phyloP scores from a whole-genome alignment of 2,888 invertebrate genomes.

The Phortica magna region DNA sequence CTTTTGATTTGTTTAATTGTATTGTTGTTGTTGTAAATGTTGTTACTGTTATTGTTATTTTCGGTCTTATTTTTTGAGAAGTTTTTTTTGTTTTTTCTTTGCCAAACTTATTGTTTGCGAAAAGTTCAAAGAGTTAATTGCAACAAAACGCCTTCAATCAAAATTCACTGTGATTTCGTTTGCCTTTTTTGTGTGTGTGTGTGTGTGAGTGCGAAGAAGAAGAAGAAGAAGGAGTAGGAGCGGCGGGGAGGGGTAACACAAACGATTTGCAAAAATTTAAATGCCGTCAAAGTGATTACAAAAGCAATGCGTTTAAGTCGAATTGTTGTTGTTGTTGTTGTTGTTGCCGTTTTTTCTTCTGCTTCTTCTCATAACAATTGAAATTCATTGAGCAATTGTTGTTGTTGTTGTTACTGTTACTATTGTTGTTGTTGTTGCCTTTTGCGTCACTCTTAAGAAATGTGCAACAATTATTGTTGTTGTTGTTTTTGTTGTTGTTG shows the following conservation, averaged over 20 bases:
- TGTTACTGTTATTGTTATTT: slow-evolving; percentile 31
- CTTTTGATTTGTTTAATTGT: slow-evolving; percentile 32
- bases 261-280: slow-evolving; percentile 15
- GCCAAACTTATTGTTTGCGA: slow-evolving; percentile 44
- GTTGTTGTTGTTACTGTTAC: slow-evolving; percentile 1
- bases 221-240: not conserved
- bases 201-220: not conserved
- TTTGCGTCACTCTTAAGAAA: slow-evolving; percentile 7
- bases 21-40: slow-evolving; percentile 35
- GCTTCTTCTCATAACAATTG: not conserved
- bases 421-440: slow-evolving; percentile 6
- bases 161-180: not conserved
- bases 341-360: not conserved
- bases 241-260: not conserved
- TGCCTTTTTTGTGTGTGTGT: not conserved
- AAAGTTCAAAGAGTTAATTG: slow-evolving; percentile 61
- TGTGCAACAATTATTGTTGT: slow-evolving; percentile 12
- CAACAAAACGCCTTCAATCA: slow-evolving; percentile 46
- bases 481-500: slow-evolving; percentile 14
- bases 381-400: slow-evolving; percentile 24
- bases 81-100: slow-evolving; percentile 39
- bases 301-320: not conserved
- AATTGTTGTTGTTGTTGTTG: not conserved
- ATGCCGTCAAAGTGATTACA: slow-evolving; percentile 13
- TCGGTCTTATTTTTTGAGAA: slow-evolving; percentile 33